Evolutionary conservation across 1,140 invertebrate genomes (phyloP), one percentile per base, ranked within the genome.

Genomic region (Drosophila chauvacae): DNA sequence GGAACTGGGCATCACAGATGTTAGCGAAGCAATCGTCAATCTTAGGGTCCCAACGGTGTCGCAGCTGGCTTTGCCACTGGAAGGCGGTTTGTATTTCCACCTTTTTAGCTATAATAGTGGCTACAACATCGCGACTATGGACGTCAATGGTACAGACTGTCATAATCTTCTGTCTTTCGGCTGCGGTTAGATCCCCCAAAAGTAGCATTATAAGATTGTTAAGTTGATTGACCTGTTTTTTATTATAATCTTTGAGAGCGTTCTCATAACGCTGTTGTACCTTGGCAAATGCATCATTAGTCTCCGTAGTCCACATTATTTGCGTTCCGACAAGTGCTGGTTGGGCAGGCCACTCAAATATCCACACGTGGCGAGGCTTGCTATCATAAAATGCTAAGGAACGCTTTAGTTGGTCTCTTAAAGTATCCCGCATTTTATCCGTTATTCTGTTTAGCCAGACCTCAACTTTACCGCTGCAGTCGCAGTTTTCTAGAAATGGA

Each of bases 131-230:
- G 85, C 98, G 94, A 14, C 96, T 97, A 83, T 97, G 96, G 1
- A 98, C 97, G 91, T 98, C 98, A 83, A 98, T 98, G 1, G 97
- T 98, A 93, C 97, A 98, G 75, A 98, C 97, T 0, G 98, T 98
- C 96, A 98, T 98, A 77, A 98, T 97, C 93, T 98, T 98, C 92
- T 98, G 97, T 5, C 98, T 94, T 87, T 98, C 96, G n/a, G 96
- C 96, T 6, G 94, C 93, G 2, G 95, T 95, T 48, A 98, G 93
- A 76, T 98, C 96, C 0, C 97, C 97, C 59, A 98, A 92, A 45
- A 98, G 92, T 51, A 97, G 93, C 7, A 94, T 94, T 78, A 98
- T 98, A 2, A 98, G 93, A 6, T 95, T 94, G 86, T 96, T 97
- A 55, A 98, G 92, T 86, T 98, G 97, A 14, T 93, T 93, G 30